Evolutionary conservation across 2,888 invertebrate species (phyloP).

Genomic region (Tenthredo notha): DNA sequence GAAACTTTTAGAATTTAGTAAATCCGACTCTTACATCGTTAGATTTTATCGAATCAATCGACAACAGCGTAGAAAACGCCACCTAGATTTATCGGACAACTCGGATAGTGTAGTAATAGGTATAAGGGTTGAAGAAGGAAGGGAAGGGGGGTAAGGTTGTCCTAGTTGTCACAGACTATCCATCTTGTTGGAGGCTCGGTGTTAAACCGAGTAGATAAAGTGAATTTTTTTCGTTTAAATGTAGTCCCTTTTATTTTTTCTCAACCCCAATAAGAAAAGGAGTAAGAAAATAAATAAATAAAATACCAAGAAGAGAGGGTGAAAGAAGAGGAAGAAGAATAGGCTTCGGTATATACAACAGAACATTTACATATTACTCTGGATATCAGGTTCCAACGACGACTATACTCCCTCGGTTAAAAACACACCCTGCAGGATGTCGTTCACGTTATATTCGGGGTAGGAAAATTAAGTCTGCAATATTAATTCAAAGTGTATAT

Average conservation of each 20-base stretch:
- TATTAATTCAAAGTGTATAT: constrained; percentile 67
- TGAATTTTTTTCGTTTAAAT: background rate
- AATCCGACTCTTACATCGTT: background rate
- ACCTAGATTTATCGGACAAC: constrained; percentile 20
- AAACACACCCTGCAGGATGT: constrained; percentile 32
- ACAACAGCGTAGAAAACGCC: background rate
- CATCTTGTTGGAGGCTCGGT: background rate
- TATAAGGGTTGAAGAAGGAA: background rate
- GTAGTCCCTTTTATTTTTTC: background rate
- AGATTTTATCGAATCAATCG: constrained; percentile 40
- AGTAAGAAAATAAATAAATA: background rate
- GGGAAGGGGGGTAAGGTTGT: background rate
- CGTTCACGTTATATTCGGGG: constrained; percentile 57
- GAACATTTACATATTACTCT: constrained; percentile 42
- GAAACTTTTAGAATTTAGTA: background rate
- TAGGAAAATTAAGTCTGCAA: constrained; percentile 72
- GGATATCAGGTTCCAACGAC: constrained; percentile 4
- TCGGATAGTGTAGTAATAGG: background rate
- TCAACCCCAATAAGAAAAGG: background rate
- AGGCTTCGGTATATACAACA: background rate
- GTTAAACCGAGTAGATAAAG: background rate
- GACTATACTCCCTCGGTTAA: background rate
- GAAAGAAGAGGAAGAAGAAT: background rate
- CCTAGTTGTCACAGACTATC: constrained; percentile 21
- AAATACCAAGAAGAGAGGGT: background rate